Evolutionary conservation across 2,888 invertebrate genomes (phyloP), one percentile per base, ranked within the genome.

Genomic region (Drosophila ustulata): DNA sequence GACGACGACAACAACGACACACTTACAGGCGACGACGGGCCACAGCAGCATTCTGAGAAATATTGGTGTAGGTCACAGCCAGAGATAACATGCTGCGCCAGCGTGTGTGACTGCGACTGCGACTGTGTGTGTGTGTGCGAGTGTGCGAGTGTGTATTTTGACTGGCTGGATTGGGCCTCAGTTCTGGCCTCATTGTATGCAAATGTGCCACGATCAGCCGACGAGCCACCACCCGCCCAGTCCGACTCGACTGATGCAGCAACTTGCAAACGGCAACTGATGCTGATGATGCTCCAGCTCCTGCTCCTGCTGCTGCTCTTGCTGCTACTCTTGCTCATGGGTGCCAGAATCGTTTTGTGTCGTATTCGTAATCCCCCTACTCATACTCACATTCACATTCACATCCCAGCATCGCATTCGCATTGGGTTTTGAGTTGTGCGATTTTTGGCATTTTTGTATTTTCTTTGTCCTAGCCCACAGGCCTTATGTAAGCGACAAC

Each of bases 51-150:
- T 92, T 92, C 92, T 90, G 89, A 91, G 92, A 92, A 92, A 91
- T 92, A 92, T 92, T 92, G 92, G 92, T 92, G 92, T 92, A 92
- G 92, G 92, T 92, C 92, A 92, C 92, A 92, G 92, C 88, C 89
- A 90, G 91, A 91, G 92, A 92, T 92, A 92, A 92, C 92, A 92
- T 91, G 92, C 91, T 91, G 92, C 90, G 91, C 90, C 75, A 61
- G 45, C 45, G 50, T 64, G 59, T 72, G 53, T 62, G 64, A 45
- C 39, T 66, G 18, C 18, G 18, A 18, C 8, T 56, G 37, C 32
- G 26, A 46, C 43, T 66, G 56, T 59, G 47, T 45, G 49, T 37
- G 49, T 18, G 34, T 52, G 62, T 61, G 32, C 57, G 49, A 56
- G 45, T 8, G 25, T 45, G 57, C 46, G 8, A 46, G 30, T 52